A percentile compares a stretch with the other conserved stretches of the same genome.
Evolutionary conservation across 2,797 vertebrate genomes (phyloP).

Genomic region (Crenichthys baileyi): DNA sequence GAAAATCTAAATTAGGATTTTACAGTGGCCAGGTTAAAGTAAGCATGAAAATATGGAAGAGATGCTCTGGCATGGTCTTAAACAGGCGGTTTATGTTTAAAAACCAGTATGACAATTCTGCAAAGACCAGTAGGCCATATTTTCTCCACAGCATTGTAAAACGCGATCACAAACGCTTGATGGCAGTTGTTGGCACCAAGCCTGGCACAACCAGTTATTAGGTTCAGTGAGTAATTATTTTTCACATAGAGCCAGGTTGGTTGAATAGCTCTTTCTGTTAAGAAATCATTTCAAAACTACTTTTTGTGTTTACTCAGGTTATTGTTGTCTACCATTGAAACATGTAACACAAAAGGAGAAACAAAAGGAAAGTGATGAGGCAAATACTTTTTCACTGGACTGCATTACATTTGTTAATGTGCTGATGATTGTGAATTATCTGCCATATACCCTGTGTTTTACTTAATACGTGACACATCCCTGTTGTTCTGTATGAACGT

Average conservation of each 20-base stretch:
- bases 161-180: background rate
- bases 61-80: background rate
- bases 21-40: background rate
- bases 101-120: background rate
- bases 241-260: background rate
- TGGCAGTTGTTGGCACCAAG: background rate
- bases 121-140: background rate
- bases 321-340: background rate
- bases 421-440: constrained; percentile 12
- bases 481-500: constrained; percentile 16
- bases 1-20: background rate
- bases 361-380: background rate
- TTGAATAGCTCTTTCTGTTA: background rate
- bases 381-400: background rate
- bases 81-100: background rate
- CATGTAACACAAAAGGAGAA: background rate
- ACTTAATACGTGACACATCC: constrained; percentile 11
- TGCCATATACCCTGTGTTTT: constrained; percentile 21
- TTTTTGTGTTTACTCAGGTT: background rate
- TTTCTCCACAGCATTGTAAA: background rate
- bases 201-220: background rate
- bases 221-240: background rate
- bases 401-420: constrained; percentile 1
- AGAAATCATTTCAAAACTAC: background rate
- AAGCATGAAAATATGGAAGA: background rate